Base-by-base conservation (phyloP, 2,113 vertebrate genomes). In the Acanthisitta chloris region DNA sequence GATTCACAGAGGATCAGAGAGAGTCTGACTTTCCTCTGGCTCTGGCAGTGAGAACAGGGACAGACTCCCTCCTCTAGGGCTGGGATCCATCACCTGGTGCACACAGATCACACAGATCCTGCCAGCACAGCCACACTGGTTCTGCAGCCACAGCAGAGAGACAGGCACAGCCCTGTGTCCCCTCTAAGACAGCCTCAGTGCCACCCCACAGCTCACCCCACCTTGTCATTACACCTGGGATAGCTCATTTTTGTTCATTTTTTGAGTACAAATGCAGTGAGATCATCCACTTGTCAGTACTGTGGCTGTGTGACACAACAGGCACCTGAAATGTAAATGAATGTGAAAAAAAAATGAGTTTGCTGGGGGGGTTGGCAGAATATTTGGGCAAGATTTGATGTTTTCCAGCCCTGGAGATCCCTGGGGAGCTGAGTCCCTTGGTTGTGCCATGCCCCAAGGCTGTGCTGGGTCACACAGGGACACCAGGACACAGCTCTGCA, bases 331-430 rank as follows among this genome's bases (percentile, higher is more conserved):
- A 67, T n/a, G 24, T 21, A 85, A 94, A 61, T 20, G 45, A 29
- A 52, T 28, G 51, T 40, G 43, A 3, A 31, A 61, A 3, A 31
- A 61, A 81, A 73, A 61, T 17, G 25, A 73, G n/a, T 25, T 87
- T 28, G 10, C 71, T 76, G 57, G 34, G 13, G 13, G 0, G 84
- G 69, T 71, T 18, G 6, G 71, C 49, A 83, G 54, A 33, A 58
- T 3, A 2, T 20, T 49, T 16, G 7, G 34, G 36, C 54, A 54
- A 16, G n/a, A n/a, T n/a, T 4, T 52, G 0, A 0, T 2, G 3
- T 7, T 16, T 1, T 16, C 43, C 76, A 52, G 24, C 31, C 45
- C 26, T 31, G 36, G 51, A 40, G 18, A 24, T 29, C 18, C 33
- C n/a, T n/a, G 59, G 36, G 43, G 15, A 48, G 21, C 43, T 81